Conservation (phyloP, 2,888 invertebrate genomes). For the Tuta absoluta region DNA sequence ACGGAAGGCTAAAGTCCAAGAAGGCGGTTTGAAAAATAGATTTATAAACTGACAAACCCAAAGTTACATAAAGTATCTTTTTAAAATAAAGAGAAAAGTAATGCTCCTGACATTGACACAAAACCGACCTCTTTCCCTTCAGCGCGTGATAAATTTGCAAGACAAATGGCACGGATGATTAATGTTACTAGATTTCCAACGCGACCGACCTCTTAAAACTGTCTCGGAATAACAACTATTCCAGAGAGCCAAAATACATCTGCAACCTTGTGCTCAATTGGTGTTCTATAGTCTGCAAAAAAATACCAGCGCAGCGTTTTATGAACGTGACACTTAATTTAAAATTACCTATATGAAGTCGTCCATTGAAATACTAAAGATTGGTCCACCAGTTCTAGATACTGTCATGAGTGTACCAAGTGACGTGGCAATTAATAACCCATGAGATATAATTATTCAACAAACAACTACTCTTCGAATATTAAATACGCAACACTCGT, state of each 20-base stretch:
- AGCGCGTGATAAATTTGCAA: constrained; percentile 1
- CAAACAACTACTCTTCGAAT: constrained; percentile 3
- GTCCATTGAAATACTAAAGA: not conserved
- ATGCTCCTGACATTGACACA: not conserved
- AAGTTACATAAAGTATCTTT: not conserved
- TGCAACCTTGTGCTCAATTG: constrained; percentile 58
- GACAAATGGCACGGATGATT: constrained; percentile 45
- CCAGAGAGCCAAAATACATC: constrained; percentile 44
- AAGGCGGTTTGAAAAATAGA: too few species aligned
- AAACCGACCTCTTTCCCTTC: not conserved
- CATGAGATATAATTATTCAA: not conserved
- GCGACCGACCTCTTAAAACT: constrained; percentile 36
- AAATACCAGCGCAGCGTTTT: not conserved
- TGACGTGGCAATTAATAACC: constrained; percentile 5
- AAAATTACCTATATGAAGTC: not conserved
- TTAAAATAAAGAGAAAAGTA: not conserved
- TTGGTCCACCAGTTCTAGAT: not conserved
- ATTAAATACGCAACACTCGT: not conserved
- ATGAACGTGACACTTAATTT: not conserved
- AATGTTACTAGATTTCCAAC: constrained; percentile 46
- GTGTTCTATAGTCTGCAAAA: constrained; percentile 39
- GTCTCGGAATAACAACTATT: constrained; percentile 42
- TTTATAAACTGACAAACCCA: not conserved
- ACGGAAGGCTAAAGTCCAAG: too few species aligned
- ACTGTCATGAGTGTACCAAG: not conserved